Evolutionary conservation across 1,140 invertebrate genomes (phyloP), one percentile per base, ranked within the genome.

Genomic region (Procambarus clarkii): DNA sequence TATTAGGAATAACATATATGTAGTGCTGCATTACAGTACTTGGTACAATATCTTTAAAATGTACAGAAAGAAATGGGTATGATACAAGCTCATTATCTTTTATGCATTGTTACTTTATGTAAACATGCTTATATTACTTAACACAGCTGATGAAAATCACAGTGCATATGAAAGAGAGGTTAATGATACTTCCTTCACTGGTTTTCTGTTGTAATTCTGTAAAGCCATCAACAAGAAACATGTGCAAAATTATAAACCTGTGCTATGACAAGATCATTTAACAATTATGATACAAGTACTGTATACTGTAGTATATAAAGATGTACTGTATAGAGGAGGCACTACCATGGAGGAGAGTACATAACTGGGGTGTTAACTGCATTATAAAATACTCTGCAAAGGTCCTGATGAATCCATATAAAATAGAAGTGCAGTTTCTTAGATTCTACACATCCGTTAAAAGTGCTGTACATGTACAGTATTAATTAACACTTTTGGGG

Each of bases 171-270:
- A 34, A 34, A 34, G 34, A 34, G 34, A 34, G 54, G 54, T 58
- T 9, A 58, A 58, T 58, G 8, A 58, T 7, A 58, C 54, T 58
- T 13, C 7, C 7, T 13, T 58, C 13, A 58, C 13, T 58, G 7
- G 54, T 58, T 69, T 69, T 69, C 3, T 69, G 21, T 69, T 69
- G 3, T 69, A 69, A 69, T 69, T 69, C 64, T 69, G 64, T 69
- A 69, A 69, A 69, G 13, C 64, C 64, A 69, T 69, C 64, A 69
- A 69, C 64, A 69, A 69, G 64, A 69, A 69, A 69, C 64, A 69
- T 13, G 64, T 69, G 64, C 64, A 69, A 69, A 69, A 69, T 69
- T 69, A 69, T 69, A 69, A 69, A 69, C 13, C 18, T 69, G 64
- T 69, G 64, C 64, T 69, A 69, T 69, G 64, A 18, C 64, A 69